Evolutionary conservation across 2,797 vertebrate species (phyloP).

Genomic region (Spinus olivaceus): DNA sequence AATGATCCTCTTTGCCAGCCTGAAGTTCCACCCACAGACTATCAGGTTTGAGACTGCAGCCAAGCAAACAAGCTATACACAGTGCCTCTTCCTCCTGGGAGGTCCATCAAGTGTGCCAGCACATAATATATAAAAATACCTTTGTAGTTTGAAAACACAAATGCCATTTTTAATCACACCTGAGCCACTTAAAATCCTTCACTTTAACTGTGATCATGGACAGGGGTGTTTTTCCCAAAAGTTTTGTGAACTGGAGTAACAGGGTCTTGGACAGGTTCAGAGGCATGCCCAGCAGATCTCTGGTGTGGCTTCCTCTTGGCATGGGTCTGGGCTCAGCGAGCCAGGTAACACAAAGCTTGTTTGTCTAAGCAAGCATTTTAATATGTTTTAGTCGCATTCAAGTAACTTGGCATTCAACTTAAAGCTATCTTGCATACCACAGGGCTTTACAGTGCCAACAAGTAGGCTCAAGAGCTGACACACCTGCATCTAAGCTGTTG

Average conservation of each 20-base stretch:
- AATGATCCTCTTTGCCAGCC: background rate
- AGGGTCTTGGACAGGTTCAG: background rate
- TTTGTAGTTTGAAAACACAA: background rate
- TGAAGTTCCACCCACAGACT: background rate
- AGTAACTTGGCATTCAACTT: background rate
- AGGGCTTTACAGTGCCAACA: background rate
- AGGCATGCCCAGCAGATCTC: background rate
- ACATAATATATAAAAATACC: background rate
- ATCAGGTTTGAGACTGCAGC: background rate
- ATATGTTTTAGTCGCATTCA: accelerated
- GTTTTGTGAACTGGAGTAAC: background rate
- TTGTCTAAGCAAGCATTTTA: background rate
- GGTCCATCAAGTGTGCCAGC: background rate
- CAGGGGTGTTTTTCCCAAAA: background rate
- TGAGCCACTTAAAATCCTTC: background rate
- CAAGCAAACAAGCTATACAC: background rate
- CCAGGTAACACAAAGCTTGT: background rate
- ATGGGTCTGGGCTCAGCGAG: background rate
- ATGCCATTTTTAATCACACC: background rate
- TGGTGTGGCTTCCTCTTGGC: background rate
- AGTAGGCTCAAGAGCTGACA: background rate
- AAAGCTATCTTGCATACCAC: background rate
- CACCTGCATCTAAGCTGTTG: background rate
- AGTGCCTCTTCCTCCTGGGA: background rate
- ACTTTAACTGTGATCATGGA: background rate